Base-by-base conservation (phyloP, 2,113 vertebrate genomes). In the Clarias macrocephalus region DNA sequence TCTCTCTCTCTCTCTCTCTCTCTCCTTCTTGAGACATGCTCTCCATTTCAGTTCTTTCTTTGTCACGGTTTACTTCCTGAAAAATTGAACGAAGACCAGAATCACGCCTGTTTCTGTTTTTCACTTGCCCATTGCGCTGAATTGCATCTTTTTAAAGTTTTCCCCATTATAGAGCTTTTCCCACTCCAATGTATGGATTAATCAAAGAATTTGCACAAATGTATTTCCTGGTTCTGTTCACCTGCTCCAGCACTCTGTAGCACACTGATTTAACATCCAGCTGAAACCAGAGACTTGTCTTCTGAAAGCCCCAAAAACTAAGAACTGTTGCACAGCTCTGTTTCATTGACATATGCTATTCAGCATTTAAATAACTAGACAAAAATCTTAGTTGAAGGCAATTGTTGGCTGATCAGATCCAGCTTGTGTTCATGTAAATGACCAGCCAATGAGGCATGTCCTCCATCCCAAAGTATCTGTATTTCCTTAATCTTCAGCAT, bases 181-280 rank as follows among this genome's bases (percentile, higher is more conserved):
- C 72, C 82, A 80, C 84, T 83, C 73, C 54, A 85, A 73, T 70
- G 68, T 82, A 86, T 16, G 87, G 52, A 54, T 16, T 84, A 80
- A 83, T 89, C 52, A 30, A 37, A 73, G 62, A 84, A 82, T 60
- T 33, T 83, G 52, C 83, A 85, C 33, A 70, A 87, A 56, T 86
- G 63, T 72, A 63, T 66, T 19, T 87, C 66, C 42, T 81, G 12
- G 63, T 82, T 88, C 83, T 91, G 84, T 88, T 85, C 87, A 80
- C 87, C 86, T 85, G 48, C 86, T 94, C 84, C 91, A 91, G 85
- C 90, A 89, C 89, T 75, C 90, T 87, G 89, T 91, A 88, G 93
- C 93, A 92, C 91, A 91, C 88, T 79, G 86, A 84, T 86, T 88
- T 89, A 91, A 88, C 88, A 85, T 85, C 76, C 60, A 75, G 63